Evolutionary conservation across 2,113 vertebrate species (phyloP).

Genomic region (Anarhynchus alexandrinus): DNA sequence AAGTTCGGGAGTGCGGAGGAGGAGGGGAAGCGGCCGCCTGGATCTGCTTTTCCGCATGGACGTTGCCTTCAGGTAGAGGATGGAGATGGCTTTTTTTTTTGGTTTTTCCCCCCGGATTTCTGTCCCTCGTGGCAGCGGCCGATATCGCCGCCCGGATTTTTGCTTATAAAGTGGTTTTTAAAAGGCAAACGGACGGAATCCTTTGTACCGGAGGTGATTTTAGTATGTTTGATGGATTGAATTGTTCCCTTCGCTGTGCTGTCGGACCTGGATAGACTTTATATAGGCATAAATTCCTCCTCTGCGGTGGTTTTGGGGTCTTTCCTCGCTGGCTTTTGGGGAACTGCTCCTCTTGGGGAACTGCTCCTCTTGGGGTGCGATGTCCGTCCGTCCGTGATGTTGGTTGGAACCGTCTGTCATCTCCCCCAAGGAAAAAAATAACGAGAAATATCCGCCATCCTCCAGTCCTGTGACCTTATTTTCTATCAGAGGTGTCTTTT

Average conservation of each 20-base stretch:
- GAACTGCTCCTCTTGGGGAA: too few species aligned
- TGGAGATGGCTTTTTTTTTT: background rate
- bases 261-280: background rate
- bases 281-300: too few species aligned
- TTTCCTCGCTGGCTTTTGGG: too few species aligned
- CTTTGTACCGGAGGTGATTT: background rate
- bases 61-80: background rate
- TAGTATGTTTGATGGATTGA: too few species aligned
- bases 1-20: background rate
- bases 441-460: accelerated
- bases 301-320: background rate
- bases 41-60: background rate
- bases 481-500: background rate
- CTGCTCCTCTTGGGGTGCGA: too few species aligned
- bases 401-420: too few species aligned
- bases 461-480: background rate
- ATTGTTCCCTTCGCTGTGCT: background rate
- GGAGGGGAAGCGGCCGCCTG: background rate
- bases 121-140: background rate
- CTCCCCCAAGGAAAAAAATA: background rate
- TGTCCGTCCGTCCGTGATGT: too few species aligned
- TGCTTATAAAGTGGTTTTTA: background rate
- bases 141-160: background rate
- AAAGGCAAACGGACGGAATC: too few species aligned
- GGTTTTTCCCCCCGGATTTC: background rate